Evolutionary conservation across 2,888 invertebrate species (phyloP), one percentile per base, ranked within the genome.

Genomic region (Bugulina stolonifera): DNA sequence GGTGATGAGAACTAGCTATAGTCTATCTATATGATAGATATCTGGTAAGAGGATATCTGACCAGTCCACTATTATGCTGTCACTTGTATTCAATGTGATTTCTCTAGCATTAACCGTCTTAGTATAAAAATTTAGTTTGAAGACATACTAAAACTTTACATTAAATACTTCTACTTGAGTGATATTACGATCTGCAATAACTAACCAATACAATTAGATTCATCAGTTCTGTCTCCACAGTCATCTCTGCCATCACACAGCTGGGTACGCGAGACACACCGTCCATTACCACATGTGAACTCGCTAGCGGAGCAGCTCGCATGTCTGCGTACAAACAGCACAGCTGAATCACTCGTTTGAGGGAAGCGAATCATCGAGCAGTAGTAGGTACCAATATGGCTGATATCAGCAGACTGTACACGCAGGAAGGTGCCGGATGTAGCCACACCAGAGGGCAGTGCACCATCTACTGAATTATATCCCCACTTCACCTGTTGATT

Each of bases 211-310:
- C 80, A 80, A 64, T 73, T 75, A 23, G 73, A 73, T 75, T 81
- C 81, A 75, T 81, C 81, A 5, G 80, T 79, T 1, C 77, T 78
- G 73, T 81, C 81, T 0, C 74, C 57, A 72, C 81, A 81, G 72
- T 81, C 81, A 23, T 73, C 32, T 64, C 79, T 79, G 0, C 79
- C 80, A 72, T 81, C 80, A 78, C 81, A 81, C 35, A 79, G 72
- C 72, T 89, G 88, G 25, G 88, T 86, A 81, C 91, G 91, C 0
- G 90, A 88, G 76, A 97, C 93, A 81, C 97, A 98, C 77, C 94
- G 90, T 69, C 93, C 93, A 80, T 92, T 94, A 74, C 90, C 89
- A 81, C 97, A 97, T 0, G 93, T 94, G 0, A 70, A 70, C 52
- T 70, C 35, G 23, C 5, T 18, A 23, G n/a, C 52, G 1, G 35